Evolutionary conservation across 1,140 invertebrate species (phyloP).

Genomic region (Aphis gossypii): DNA sequence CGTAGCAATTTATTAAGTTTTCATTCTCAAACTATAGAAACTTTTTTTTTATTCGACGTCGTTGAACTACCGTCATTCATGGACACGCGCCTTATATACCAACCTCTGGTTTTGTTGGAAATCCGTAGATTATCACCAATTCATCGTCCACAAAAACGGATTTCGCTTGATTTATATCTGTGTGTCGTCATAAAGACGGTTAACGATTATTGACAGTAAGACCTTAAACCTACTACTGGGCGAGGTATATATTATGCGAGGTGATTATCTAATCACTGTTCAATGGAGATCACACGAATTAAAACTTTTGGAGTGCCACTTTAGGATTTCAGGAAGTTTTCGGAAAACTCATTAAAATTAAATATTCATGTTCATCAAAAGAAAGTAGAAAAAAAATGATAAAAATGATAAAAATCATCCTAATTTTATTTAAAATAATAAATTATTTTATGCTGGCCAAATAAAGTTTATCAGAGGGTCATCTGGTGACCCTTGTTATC

Average conservation of each 20-base stretch:
- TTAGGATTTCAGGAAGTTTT: not conserved
- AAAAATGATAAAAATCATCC: too few species aligned
- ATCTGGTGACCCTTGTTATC: too few species aligned
- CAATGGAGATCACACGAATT: not conserved
- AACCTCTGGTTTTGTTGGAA: not conserved
- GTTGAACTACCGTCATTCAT: not conserved
- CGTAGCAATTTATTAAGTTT: conserved; percentile 34
- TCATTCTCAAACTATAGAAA: not conserved
- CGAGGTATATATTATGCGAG: not conserved
- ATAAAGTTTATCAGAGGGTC: too few species aligned
- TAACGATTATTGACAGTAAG: not conserved
- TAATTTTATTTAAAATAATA: too few species aligned
- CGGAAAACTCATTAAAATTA: too few species aligned
- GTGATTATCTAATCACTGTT: not conserved
- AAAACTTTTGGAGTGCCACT: not conserved
- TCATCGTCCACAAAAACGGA: not conserved
- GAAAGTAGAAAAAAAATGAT: too few species aligned
- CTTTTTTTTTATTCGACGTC: not conserved
- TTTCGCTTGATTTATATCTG: not conserved
- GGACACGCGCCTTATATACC: not conserved
- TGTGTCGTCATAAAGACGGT: not conserved
- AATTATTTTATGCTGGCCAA: too few species aligned
- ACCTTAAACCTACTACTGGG: not conserved
- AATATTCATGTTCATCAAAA: too few species aligned
- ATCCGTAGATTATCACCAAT: not conserved